Evolutionary conservation across 2,888 invertebrate species (phyloP).

Genomic region (Mesochorus sp.): DNA sequence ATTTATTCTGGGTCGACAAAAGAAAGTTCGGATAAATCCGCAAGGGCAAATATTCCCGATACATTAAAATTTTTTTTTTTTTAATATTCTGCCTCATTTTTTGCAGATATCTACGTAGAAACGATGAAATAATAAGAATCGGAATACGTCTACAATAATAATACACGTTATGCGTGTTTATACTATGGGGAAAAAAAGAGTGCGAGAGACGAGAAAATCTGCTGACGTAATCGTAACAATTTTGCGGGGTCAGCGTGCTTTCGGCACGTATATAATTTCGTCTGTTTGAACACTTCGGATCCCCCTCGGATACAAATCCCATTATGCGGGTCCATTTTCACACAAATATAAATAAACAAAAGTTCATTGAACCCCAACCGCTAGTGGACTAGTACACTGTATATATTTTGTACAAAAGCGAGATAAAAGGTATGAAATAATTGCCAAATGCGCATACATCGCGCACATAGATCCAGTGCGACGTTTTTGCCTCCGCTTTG

Average conservation of each 20-base stretch:
- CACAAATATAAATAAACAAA: slow-evolving; percentile 62
- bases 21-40: slow-evolving; percentile 30
- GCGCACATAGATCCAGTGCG: slow-evolving; percentile 8
- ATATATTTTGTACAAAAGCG: neutral
- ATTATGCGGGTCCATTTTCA: slow-evolving; percentile 60
- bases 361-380: slow-evolving; percentile 58
- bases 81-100: neutral
- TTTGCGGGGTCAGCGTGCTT: slow-evolving; percentile 13
- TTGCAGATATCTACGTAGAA: neutral
- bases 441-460: slow-evolving; percentile 48
- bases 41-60: neutral
- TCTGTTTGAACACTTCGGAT: slow-evolving; percentile 30
- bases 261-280: slow-evolving; percentile 30
- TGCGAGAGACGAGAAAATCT: neutral
- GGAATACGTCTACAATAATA: neutral
- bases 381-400: slow-evolving; percentile 8
- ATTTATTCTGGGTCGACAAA: slow-evolving; percentile 30
- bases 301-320: slow-evolving; percentile 47
- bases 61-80: slow-evolving; percentile 21
- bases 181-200: neutral
- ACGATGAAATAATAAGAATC: neutral
- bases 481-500: slow-evolving; percentile 41
- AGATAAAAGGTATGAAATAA: slow-evolving; percentile 47
- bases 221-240: neutral
- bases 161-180: neutral